Base-by-base conservation (phyloP, 2,113 vertebrate genomes). In the Hiodon alosoides region DNA sequence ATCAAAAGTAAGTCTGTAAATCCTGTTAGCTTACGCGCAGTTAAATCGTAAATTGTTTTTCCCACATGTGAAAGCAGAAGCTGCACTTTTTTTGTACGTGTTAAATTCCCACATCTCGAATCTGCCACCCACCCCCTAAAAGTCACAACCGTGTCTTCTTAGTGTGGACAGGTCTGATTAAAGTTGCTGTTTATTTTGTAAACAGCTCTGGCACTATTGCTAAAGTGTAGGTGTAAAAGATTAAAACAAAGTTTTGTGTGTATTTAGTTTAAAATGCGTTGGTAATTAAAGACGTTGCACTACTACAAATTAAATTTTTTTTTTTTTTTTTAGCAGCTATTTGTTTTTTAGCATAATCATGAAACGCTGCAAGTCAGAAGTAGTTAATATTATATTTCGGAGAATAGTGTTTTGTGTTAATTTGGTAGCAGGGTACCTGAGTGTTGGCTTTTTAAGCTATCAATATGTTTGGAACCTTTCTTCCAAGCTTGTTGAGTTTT, bases 281-380 rank as follows among this genome's bases (percentile, higher is more conserved):
- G 76, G 67, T 82, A 82, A 81, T 82, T 76, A 77, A 78, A 81
- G 77, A 77, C 78, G 78, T 83, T 84, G 84, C 84, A 84, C 83
- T 84, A 82, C 79, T 83, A 77, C 57, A 13, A 73, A 71, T 53
- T 70, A 66, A 9, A n/a, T 58, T 80, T 76, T 77, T 2, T 31
- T 31, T 31, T 31, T 31, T 50, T 16, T 62, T 60, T 77, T 78
- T 71, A 68, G 62, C 76, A 73, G 77, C 69, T 73, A 73, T 16
- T 65, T 4, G 5, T 64, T 76, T 66, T 75, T 72, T 69, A 52
- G 70, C 74, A 66, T 79, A 76, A 78, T 72, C 74, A 72, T 78
- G 76, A 69, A 75, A 77, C 78, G 78, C 77, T 81, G 78, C 78
- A 70, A 78, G 67, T 71, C 48, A 78, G 81, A 78, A 47, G 52